These are phyloP conservation scores for Hydrochoerus hydrochaeris DNA, from an alignment of 2,113 vertebrate genomes.

Conservation along the genomic window DNA sequence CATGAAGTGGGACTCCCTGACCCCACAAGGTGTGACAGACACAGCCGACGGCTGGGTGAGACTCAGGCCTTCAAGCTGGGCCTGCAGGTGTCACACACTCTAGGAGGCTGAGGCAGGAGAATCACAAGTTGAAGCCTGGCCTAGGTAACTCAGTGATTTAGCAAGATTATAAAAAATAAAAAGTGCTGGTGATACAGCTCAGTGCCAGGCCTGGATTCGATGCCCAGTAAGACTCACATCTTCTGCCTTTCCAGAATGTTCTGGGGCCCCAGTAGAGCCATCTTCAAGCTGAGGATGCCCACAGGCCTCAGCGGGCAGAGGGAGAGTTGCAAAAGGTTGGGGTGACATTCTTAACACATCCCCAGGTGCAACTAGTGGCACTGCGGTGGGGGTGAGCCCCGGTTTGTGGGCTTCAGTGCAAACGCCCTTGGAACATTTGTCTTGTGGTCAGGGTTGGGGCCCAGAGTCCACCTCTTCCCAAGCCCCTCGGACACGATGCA, in stretches of 20 bases:
- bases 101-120: background rate
- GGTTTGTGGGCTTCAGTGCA: accelerated
- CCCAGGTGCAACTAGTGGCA: background rate
- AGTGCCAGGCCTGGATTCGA: background rate
- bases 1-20: background rate
- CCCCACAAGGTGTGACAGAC: background rate
- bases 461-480: background rate
- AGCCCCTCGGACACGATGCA: background rate
- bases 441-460: accelerated
- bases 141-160: background rate
- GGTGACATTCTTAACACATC: background rate
- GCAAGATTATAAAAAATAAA: background rate
- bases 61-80: background rate
- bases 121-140: background rate
- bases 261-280: accelerated
- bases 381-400: background rate
- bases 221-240: background rate
- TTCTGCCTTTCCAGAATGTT: background rate
- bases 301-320: background rate
- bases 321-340: background rate
- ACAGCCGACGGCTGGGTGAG: too few relatives aligned
- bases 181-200: background rate
- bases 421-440: background rate
- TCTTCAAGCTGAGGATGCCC: background rate
- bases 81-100: background rate